Conservation (phyloP, 2,797 vertebrate species). For the Phataginus tetradactyla region DNA sequence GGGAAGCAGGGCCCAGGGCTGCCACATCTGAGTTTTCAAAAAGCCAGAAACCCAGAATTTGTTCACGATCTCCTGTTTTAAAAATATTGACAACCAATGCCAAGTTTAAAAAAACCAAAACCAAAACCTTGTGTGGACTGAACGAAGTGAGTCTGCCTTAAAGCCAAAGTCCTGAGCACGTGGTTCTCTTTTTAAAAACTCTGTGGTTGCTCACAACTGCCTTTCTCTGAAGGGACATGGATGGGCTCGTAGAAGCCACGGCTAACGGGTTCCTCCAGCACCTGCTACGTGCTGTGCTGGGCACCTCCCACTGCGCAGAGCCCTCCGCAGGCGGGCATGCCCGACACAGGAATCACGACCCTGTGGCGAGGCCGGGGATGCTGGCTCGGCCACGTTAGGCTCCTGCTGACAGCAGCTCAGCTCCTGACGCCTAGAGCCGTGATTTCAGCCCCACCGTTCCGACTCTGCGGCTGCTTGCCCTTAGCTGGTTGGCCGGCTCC, state of each 20-base stretch:
- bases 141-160: not conserved
- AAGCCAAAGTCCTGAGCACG: not conserved
- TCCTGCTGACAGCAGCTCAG: not conserved
- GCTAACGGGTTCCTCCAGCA: fast-evolving
- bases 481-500: no score
- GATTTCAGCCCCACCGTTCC: not conserved
- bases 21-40: not conserved
- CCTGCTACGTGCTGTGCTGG: not conserved
- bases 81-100: conserved; percentile 35
- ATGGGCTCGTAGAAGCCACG: fast-evolving
- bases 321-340: not conserved
- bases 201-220: not conserved
- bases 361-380: not conserved
- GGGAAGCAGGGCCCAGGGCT: not conserved
- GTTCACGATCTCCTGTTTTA: not conserved
- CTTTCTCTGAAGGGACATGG: not conserved
- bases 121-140: not conserved
- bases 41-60: not conserved
- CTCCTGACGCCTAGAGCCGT: not conserved
- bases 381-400: no score
- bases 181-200: not conserved
- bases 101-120: not conserved
- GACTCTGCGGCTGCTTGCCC: not conserved
- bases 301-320: not conserved
- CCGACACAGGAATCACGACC: not conserved